These are phyloP conservation scores for Lepeophtheirus nordmannii DNA, from an alignment of 2,888 invertebrate genomes.

Conservation along the genomic window DNA sequence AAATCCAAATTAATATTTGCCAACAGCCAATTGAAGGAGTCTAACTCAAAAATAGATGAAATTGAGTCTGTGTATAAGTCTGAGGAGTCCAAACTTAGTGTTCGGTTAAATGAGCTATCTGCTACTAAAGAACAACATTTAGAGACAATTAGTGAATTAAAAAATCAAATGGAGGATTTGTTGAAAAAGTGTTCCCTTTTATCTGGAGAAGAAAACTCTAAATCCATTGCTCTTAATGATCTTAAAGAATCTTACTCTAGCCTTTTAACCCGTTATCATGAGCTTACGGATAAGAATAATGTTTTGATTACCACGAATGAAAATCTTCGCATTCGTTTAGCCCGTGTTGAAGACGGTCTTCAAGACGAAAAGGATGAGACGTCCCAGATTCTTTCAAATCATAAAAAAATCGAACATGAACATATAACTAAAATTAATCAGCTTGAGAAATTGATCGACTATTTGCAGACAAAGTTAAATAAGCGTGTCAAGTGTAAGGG, in stretches of 20 bases:
- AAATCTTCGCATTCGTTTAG: background rate
- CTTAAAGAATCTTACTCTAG: background rate
- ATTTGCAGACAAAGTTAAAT: background rate
- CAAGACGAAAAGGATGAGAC: background rate
- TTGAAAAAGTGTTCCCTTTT: background rate
- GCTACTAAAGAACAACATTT: background rate
- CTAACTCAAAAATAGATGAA: background rate
- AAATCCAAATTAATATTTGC: background rate
- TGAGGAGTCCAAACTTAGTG: background rate
- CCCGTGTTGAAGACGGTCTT: background rate
- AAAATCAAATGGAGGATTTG: background rate
- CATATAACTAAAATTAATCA: background rate
- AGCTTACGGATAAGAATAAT: background rate
- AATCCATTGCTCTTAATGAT: background rate
- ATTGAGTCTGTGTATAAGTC: background rate
- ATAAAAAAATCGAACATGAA: background rate
- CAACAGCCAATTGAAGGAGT: background rate
- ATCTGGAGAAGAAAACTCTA: background rate
- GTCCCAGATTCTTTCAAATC: background rate
- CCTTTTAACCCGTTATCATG: background rate
- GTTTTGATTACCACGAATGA: background rate
- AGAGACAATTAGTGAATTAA: background rate
- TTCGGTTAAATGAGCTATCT: background rate
- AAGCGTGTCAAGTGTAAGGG: background rate
- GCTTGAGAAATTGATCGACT: background rate